Percentiles rank a stretch among this genome's conserved stretches.
These are phyloP conservation scores for Pseudococcus viburni DNA, from an alignment of 2,888 invertebrate species.

Conservation along the genomic window DNA sequence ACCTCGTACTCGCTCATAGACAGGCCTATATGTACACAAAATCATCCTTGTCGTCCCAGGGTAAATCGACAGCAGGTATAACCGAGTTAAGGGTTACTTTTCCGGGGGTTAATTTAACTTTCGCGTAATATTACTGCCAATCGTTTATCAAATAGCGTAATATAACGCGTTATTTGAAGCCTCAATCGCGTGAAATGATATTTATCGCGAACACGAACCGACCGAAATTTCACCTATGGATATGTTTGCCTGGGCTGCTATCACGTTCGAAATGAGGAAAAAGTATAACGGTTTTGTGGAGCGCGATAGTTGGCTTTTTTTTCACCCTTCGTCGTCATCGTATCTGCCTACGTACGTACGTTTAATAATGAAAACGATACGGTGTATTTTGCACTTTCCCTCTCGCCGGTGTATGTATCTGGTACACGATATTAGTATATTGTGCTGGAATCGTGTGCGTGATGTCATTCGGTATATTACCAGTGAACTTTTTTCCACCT, in stretches of 20 bases:
- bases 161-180: slow-evolving; percentile 22
- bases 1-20: too few species aligned
- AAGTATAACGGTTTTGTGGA: neutral
- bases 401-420: too few species aligned
- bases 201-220: slow-evolving; percentile 24
- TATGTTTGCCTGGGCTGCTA: neutral
- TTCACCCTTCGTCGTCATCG: neutral
- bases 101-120: slow-evolving; percentile 17
- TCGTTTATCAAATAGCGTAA: slow-evolving; percentile 21
- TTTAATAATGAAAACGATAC: too few species aligned
- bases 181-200: slow-evolving; percentile 22
- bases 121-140: slow-evolving; percentile 27
- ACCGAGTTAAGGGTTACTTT: slow-evolving; percentile 1
- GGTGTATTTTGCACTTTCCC: too few species aligned
- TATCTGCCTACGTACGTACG: neutral
- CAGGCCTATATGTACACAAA: too few species aligned
- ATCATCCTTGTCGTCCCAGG: too few species aligned
- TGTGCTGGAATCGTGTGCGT: too few species aligned
- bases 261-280: neutral
- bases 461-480: too few species aligned
- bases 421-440: too few species aligned
- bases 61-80: neutral
- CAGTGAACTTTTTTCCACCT: too few species aligned
- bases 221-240: neutral
- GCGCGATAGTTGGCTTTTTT: slow-evolving; percentile 15